Percentiles rank a stretch among this genome's conserved stretches.
phyloP scores from a whole-genome alignment of 30 jellyfish, hydroid and myxozoan genomes.

The Aurelia coerulea region DNA sequence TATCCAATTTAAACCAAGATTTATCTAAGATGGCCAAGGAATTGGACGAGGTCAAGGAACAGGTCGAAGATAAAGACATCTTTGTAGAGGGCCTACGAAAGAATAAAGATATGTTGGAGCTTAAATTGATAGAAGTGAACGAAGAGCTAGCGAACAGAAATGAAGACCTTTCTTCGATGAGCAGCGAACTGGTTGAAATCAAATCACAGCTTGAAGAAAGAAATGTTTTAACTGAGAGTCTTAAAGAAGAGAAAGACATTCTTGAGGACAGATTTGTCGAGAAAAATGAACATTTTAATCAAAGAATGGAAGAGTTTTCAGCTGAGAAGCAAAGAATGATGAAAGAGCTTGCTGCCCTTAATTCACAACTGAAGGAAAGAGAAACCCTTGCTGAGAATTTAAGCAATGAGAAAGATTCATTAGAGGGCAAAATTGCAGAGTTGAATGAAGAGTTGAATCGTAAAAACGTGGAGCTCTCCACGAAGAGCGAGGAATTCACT shows the following conservation, averaged over 20 bases:
- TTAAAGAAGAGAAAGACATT: too few relatives aligned
- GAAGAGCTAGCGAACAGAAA: conserved; percentile 37
- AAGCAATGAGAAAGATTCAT: background rate
- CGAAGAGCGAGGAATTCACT: too few relatives aligned
- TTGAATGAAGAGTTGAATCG: conserved; percentile 10
- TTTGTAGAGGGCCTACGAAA: too few relatives aligned
- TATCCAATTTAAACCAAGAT: too few relatives aligned
- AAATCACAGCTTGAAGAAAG: background rate
- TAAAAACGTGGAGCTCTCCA: background rate
- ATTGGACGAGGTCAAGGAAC: too few relatives aligned
- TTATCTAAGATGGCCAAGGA: too few relatives aligned
- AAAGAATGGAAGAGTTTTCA: too few relatives aligned
- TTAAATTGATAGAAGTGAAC: conserved; percentile 1
- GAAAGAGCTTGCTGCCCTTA: background rate
- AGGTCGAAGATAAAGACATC: too few relatives aligned
- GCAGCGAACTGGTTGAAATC: background rate
- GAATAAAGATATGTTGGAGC: too few relatives aligned
- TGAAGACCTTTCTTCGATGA: conserved; percentile 10
- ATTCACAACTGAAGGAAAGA: background rate
- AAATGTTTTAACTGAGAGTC: background rate
- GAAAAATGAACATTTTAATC: too few relatives aligned
- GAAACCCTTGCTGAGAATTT: background rate
- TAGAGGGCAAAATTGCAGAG: background rate
- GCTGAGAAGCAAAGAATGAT: too few relatives aligned
- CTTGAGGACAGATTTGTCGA: too few relatives aligned